phyloP scores from a whole-genome alignment of 1,140 invertebrate species.

The Seison nebaliae region DNA sequence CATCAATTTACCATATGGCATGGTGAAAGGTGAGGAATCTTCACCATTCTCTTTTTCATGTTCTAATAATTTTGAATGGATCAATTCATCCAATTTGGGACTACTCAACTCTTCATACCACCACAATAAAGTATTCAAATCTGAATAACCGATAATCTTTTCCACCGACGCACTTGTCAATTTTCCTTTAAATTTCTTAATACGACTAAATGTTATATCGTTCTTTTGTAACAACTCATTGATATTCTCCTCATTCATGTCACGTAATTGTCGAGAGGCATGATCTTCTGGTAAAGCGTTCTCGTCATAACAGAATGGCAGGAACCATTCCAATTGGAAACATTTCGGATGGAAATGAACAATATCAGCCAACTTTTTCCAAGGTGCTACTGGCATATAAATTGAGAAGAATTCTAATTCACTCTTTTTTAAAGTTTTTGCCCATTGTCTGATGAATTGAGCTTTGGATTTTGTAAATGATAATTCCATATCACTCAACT shows the following conservation, averaged over 20 bases:
- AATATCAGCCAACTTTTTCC: constrained; percentile 23
- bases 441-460: constrained; percentile 19
- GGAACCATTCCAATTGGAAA: constrained; percentile 21
- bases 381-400: constrained; percentile 21
- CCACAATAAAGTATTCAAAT: constrained; percentile 21
- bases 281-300: constrained; percentile 15
- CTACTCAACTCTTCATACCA: constrained; percentile 24
- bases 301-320: constrained; percentile 19
- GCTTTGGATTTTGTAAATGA: no score
- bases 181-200: constrained; percentile 16
- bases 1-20: constrained; percentile 21
- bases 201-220: constrained; percentile 18
- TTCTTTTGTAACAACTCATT: constrained; percentile 17
- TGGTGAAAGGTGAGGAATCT: no score
- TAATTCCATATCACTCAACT: no score
- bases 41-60: constrained; percentile 12
- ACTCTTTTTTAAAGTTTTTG: constrained; percentile 16
- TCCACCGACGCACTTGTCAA: constrained; percentile 17
- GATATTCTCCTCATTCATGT: constrained; percentile 18
- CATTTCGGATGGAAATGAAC: constrained; percentile 22
- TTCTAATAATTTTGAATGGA: constrained; percentile 16
- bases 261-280: constrained; percentile 14
- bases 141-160: constrained; percentile 17
- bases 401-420: constrained; percentile 21
- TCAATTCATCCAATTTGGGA: constrained; percentile 17